A percentile compares a stretch with the other conserved stretches of the same genome.
Evolutionary conservation across 37 sponge, comb jelly and placozoan species (phyloP).

Genomic region (Geodia barretti): DNA sequence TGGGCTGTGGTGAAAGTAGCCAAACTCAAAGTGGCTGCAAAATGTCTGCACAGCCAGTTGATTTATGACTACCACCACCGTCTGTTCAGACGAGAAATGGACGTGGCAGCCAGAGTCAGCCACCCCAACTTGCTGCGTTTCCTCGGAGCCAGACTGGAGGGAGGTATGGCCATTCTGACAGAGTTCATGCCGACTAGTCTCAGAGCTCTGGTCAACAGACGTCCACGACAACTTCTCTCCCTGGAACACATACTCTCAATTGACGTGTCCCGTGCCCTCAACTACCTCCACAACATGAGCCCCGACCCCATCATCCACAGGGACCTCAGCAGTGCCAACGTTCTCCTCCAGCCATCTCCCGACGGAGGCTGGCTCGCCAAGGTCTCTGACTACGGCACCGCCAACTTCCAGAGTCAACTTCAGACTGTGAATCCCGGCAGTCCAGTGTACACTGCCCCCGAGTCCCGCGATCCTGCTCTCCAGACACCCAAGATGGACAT

Average conservation of each 20-base stretch:
- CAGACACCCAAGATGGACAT: constrained; percentile 65
- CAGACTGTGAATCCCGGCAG: constrained; percentile 31
- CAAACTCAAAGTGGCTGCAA: constrained; percentile 46
- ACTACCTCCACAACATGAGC: constrained; percentile 50
- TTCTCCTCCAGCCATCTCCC: constrained; percentile 29
- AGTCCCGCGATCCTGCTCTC: constrained; percentile 16
- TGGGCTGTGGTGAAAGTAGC: constrained; percentile 52
- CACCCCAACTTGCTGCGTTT: constrained; percentile 68
- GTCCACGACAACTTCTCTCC: constrained; percentile 7
- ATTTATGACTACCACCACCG: constrained; percentile 44
- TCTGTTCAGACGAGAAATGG: constrained; percentile 58
- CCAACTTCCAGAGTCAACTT: constrained; percentile 47
- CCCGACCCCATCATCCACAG: constrained; percentile 66
- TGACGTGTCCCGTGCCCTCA: constrained; percentile 50
- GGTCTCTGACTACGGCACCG: constrained; percentile 64
- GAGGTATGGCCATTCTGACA: constrained; percentile 39
- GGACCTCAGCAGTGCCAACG: constrained; percentile 70
- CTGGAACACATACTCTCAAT: constrained; percentile 12
- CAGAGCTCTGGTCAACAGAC: constrained; percentile 12
- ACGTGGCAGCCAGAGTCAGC: constrained; percentile 41
- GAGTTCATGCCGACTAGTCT: constrained; percentile 64
- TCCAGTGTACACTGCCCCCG: constrained; percentile 63
- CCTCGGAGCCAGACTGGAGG: constrained; percentile 45
- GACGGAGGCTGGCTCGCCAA: constrained; percentile 42
- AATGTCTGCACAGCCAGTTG: constrained; percentile 40